Evolutionary conservation across 2,888 invertebrate genomes (phyloP), one percentile per base, ranked within the genome.

Genomic region (Chymomyza fuscimana): DNA sequence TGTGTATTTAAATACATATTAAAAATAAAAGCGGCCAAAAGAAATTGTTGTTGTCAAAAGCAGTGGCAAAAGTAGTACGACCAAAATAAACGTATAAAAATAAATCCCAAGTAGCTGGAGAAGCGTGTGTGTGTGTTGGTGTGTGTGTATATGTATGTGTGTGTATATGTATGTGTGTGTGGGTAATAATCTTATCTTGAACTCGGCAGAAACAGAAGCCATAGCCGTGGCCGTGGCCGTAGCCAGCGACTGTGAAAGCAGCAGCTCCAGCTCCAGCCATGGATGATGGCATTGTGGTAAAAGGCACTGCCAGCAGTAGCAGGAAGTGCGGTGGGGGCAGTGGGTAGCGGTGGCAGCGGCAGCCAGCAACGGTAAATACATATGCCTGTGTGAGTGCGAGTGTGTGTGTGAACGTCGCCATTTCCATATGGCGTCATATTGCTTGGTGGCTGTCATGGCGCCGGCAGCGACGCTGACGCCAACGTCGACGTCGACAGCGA

Each of bases 391-490:
- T 25, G 22, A 0, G 5, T 4, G 5, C 15, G 1, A 70, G 61
- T 73, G 74, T 64, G 12, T 29, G 25, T 59, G 52, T 29, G 61
- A 46, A 12, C 65, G 63, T 46, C 63, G 58, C 63, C 72, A 70
- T 75, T 75, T 75, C 86, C 82, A 86, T 86, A 86, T 83, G 82
- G 83, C 86, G 78, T 82, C 83, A 81, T 81, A 78, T 86, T 81
- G 83, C 76, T 86, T 81, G 83, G 73, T 75, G 81, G 73, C 76
- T 76, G 81, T 72, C 73, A 73, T 72, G 80, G 66, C 69, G 68
- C 68, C 68, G 70, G 36, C 60, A 4, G 4, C 66, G 73, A 4
- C 25, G 25, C 25, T 4, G 16, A 54, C 32, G 25, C 22, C 4
- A 46, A 46, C 40, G 12, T 10, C 40, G 3, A 46, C 40, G 40